phyloP scores from a whole-genome alignment of 1,140 invertebrate genomes.

The Drosophila oshimai region DNA sequence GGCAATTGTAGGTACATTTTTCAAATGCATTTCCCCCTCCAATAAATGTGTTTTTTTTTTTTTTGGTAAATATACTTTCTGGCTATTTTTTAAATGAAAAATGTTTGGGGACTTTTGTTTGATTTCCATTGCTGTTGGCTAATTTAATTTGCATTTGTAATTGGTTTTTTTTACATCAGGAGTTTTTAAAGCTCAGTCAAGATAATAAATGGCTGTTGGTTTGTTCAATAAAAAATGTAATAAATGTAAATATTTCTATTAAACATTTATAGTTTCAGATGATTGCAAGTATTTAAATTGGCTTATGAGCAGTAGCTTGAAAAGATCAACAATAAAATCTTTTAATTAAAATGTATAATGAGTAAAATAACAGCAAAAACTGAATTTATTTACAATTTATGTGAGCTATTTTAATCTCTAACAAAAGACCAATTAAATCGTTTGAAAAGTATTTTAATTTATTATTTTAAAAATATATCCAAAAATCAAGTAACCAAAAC shows the following conservation, averaged over 20 bases:
- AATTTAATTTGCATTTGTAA: constrained; percentile 58
- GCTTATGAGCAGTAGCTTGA: no score
- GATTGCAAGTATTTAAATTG: background rate
- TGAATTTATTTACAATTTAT: no score
- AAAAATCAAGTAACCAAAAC: no score
- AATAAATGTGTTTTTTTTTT: constrained; percentile 30
- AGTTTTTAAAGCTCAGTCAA: background rate
- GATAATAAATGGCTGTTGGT: background rate
- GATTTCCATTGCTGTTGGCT: constrained; percentile 32
- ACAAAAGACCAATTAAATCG: no score
- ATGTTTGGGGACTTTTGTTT: constrained; percentile 41
- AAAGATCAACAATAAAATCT: no score
- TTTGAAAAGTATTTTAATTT: no score
- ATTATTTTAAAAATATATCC: no score
- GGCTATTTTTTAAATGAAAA: constrained; percentile 41
- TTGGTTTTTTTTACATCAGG: constrained; percentile 11
- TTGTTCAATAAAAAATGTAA: background rate
- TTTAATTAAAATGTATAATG: no score
- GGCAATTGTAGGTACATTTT: constrained; percentile 77
- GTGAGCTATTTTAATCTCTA: no score
- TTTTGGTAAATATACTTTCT: constrained; percentile 24
- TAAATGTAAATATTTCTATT: background rate
- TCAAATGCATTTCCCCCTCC: constrained; percentile 53
- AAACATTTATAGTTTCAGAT: background rate
- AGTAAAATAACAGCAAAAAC: no score